Evolutionary conservation across 2,113 vertebrate genomes (phyloP).

Genomic region (Pseudorhombus dupliciocellatus): DNA sequence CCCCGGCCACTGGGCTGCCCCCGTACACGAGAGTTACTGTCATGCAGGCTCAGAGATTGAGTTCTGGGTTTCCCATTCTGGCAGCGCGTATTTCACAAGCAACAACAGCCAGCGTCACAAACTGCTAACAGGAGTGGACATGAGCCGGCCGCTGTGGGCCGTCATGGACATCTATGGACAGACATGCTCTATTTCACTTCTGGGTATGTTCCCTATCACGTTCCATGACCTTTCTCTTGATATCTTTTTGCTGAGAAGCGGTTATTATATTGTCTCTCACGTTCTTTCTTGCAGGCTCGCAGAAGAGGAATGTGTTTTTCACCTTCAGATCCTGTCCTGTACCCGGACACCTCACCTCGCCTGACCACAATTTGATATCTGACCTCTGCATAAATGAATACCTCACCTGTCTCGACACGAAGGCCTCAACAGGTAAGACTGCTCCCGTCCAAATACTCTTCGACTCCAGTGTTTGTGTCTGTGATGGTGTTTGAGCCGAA

Average conservation of each 20-base stretch:
- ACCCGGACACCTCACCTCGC: neutral
- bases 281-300: conserved; percentile 69
- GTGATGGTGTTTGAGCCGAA: neutral
- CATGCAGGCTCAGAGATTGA: conserved; percentile 61
- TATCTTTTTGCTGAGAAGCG: neutral
- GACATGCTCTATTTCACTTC: conserved; percentile 79
- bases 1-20: conserved; percentile 76
- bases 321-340: conserved; percentile 69
- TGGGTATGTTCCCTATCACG: conserved; percentile 73
- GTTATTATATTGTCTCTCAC: neutral
- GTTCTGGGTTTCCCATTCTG: conserved; percentile 82
- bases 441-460: neutral
- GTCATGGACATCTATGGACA: conserved; percentile 88
- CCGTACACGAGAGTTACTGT: conserved; percentile 54
- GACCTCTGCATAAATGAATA: neutral
- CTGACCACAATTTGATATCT: neutral
- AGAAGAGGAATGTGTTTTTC: conserved; percentile 9
- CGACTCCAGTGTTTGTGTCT: neutral
- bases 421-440: conserved; percentile 35
- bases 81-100: conserved; percentile 54
- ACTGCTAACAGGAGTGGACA: conserved; percentile 55
- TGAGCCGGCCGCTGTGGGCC: conserved; percentile 81
- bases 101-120: neutral
- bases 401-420: neutral
- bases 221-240: neutral